phyloP scores from a whole-genome alignment of 2,797 vertebrate species.

The Poecilia picta region DNA sequence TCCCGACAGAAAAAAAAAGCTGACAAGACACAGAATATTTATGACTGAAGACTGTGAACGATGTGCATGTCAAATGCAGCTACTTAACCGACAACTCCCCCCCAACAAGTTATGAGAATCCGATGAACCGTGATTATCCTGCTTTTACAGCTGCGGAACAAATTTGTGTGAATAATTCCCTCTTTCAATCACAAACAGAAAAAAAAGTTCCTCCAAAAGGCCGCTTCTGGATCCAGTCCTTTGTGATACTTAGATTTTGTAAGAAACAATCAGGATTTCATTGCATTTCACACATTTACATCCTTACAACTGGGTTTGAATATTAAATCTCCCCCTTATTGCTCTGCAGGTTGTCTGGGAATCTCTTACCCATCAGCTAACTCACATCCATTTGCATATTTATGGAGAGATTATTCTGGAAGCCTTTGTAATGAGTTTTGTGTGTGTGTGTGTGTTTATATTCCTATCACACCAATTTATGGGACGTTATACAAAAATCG shows the following conservation, averaged over 20 bases:
- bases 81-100: neutral
- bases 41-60: slow-evolving; percentile 14
- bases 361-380: neutral
- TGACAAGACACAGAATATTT: neutral
- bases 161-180: neutral
- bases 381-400: neutral
- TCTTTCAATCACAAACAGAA: neutral
- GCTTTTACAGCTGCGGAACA: slow-evolving; percentile 1
- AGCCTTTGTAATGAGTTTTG: neutral
- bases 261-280: neutral
- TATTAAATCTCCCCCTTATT: slow-evolving; percentile 8
- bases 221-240: neutral
- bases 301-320: slow-evolving; percentile 10
- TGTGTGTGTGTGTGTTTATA: neutral
- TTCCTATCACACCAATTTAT: neutral
- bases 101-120: slow-evolving; percentile 6
- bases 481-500: neutral
- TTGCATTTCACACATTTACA: neutral
- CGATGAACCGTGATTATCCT: neutral
- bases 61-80: neutral
- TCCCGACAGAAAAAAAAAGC: neutral
- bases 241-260: slow-evolving; percentile 1
- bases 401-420: slow-evolving; percentile 1
- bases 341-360: neutral
- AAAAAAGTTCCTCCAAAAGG: neutral